Evolutionary conservation across 2,888 invertebrate genomes (phyloP).

Genomic region (Melanostoma mellinum): DNA sequence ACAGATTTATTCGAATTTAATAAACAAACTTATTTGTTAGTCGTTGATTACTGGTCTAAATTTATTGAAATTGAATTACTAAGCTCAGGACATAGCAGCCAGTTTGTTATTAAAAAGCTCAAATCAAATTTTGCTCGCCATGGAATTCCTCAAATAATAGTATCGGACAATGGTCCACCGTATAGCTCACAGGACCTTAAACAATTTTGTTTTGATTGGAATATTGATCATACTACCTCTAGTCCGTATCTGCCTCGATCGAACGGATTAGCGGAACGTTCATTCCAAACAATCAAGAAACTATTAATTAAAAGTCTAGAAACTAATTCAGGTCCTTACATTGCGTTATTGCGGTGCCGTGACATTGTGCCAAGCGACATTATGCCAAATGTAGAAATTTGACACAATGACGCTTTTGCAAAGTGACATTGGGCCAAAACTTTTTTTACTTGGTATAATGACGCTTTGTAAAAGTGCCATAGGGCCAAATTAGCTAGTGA

Average conservation of each 20-base stretch:
- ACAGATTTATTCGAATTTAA: slow-evolving; percentile 4
- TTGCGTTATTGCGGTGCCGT: too few relatives aligned
- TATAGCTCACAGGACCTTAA: slow-evolving; percentile 42
- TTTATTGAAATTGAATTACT: slow-evolving; percentile 26
- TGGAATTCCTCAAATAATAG: slow-evolving; percentile 46
- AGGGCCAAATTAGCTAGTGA: too few relatives aligned
- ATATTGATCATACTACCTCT: slow-evolving; percentile 60
- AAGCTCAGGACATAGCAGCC: slow-evolving; percentile 8
- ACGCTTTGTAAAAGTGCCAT: too few relatives aligned
- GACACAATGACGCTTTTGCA: too few relatives aligned
- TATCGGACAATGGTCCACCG: slow-evolving; percentile 65
- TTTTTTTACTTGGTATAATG: too few relatives aligned
- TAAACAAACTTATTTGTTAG: background rate
- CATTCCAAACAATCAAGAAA: slow-evolving; percentile 61
- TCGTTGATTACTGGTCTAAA: slow-evolving; percentile 2
- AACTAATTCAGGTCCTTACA: slow-evolving; percentile 41
- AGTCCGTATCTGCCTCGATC: slow-evolving; percentile 67
- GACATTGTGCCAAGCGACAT: too few relatives aligned
- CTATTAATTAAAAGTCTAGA: slow-evolving; percentile 46
- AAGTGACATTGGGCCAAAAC: too few relatives aligned
- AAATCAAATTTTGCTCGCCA: slow-evolving; percentile 47
- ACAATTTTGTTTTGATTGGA: slow-evolving; percentile 51
- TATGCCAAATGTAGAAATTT: too few relatives aligned
- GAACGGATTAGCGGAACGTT: slow-evolving; percentile 69
- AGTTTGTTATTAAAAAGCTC: slow-evolving; percentile 25